Evolutionary conservation across 2,888 invertebrate genomes (phyloP).

Genomic region (Lissonota sp.): DNA sequence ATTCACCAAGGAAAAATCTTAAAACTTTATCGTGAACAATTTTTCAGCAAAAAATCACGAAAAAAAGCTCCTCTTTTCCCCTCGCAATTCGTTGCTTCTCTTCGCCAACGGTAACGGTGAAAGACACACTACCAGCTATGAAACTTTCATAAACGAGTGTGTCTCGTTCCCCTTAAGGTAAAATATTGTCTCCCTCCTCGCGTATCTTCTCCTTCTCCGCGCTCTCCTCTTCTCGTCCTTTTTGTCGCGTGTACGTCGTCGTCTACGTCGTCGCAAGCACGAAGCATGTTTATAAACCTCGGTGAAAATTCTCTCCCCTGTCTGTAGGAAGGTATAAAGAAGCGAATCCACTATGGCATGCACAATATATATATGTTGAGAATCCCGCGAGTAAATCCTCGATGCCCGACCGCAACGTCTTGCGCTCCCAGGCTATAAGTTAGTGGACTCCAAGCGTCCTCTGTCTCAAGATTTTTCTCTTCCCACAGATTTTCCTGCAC

Average conservation of each 20-base stretch:
- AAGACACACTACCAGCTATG: constrained; percentile 66
- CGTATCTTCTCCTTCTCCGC: constrained; percentile 32
- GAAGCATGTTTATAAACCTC: constrained; percentile 72
- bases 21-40: neutral
- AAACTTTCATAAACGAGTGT: constrained; percentile 78
- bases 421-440: constrained; percentile 59
- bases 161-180: constrained; percentile 74
- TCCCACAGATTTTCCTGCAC: neutral
- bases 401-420: constrained; percentile 60
- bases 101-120: constrained; percentile 34
- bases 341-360: constrained; percentile 11
- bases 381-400: constrained; percentile 58
- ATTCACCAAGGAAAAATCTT: neutral
- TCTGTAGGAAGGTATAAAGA: constrained; percentile 36
- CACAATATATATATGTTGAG: too few species aligned
- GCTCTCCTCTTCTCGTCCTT: constrained; percentile 1
- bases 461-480: constrained; percentile 32
- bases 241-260: constrained; percentile 42
- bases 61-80: neutral
- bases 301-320: constrained; percentile 45
- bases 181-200: constrained; percentile 73
- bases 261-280: constrained; percentile 63
- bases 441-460: constrained; percentile 46
- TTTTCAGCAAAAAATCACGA: neutral
- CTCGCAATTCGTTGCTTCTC: too few species aligned